Base-by-base conservation (phyloP, 2,113 vertebrate genomes). In the Scalopus aquaticus region DNA sequence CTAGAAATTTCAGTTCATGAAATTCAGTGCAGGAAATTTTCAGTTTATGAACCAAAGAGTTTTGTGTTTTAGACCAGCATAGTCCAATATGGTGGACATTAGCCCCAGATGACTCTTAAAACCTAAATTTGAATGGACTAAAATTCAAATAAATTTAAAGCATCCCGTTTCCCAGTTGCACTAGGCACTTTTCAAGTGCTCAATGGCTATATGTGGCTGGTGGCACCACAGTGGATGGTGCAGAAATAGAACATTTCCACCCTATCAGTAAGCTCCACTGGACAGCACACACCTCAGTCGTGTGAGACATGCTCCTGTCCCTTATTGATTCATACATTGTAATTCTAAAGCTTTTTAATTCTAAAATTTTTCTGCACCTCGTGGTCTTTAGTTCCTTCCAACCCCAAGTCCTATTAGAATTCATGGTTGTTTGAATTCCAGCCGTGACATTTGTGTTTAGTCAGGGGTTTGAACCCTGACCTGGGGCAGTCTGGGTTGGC, bases 61-160 rank as follows among this genome's bases (percentile, higher is more conserved):
- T 69, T 22, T 49, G 28, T 72, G 49, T 76, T 85, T 67, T 39
- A 80, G 3, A 91, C 9, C 30, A 26, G 20, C 54, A 32, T 1
- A 62, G 22, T 49, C 62, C 22, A 73, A 39, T 30, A 46, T 6
- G 9, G 84, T 64, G 60, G 44, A 74, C 37, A 84, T n/a, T n/a
- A 80, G 70, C 39, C 67, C 58, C 46, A 39, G 5, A 12, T 65
- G 32, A 74, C 30, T 77, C 64, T 92, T 67, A 56, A 58, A 72
- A 44, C 80, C 79, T 79, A 88, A 54, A 86, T 64, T 11, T 79
- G 67, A 86, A 58, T 49, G 46, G 35, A 69, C 44, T 81, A 51
- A 94, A 93, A 92, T 62, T 44, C 19, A 80, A 90, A 85, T 42
- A 42, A 67, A 74, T 39, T 26, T 64, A 90, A 86, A 42, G 44